phyloP scores from a whole-genome alignment of 2,888 invertebrate genomes.

The Sinotaia quadrata region DNA sequence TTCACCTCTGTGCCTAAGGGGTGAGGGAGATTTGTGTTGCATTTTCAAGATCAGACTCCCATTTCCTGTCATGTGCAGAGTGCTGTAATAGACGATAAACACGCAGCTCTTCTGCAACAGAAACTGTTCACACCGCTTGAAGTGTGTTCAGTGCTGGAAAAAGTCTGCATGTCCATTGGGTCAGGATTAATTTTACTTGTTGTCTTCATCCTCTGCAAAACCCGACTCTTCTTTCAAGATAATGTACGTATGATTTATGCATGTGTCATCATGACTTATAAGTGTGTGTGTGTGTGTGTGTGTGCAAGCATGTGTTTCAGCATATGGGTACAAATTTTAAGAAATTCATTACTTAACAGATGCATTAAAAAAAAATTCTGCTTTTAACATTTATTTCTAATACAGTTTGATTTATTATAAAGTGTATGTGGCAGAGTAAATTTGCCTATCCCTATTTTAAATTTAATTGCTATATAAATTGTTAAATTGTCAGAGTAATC shows the following conservation, averaged over 20 bases:
- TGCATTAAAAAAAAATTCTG: too few species aligned
- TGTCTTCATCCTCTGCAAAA: background rate
- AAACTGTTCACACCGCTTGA: constrained; percentile 55
- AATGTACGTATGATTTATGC: background rate
- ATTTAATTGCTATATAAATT: too few species aligned
- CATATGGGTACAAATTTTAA: too few species aligned
- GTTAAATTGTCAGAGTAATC: too few species aligned
- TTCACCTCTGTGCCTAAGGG: too few species aligned
- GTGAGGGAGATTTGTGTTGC: too few species aligned
- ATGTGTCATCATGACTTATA: background rate
- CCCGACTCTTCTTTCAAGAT: background rate
- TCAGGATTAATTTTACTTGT: constrained; percentile 33
- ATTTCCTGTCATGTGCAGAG: constrained; percentile 46
- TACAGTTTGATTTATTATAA: too few species aligned
- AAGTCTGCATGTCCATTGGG: constrained; percentile 45
- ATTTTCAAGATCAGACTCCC: too few species aligned
- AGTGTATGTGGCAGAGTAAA: too few species aligned
- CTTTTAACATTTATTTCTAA: too few species aligned
- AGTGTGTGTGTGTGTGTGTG: constrained; percentile 6
- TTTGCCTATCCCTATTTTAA: too few species aligned
- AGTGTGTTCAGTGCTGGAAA: constrained; percentile 45
- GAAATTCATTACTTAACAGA: too few species aligned
- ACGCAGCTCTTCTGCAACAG: constrained; percentile 49
- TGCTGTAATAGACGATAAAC: constrained; percentile 55
- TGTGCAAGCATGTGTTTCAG: background rate